These are phyloP conservation scores for human (Homo sapiens) DNA, from an alignment of 2,113 vertebrate genomes.

Conservation along the genomic window DNA sequence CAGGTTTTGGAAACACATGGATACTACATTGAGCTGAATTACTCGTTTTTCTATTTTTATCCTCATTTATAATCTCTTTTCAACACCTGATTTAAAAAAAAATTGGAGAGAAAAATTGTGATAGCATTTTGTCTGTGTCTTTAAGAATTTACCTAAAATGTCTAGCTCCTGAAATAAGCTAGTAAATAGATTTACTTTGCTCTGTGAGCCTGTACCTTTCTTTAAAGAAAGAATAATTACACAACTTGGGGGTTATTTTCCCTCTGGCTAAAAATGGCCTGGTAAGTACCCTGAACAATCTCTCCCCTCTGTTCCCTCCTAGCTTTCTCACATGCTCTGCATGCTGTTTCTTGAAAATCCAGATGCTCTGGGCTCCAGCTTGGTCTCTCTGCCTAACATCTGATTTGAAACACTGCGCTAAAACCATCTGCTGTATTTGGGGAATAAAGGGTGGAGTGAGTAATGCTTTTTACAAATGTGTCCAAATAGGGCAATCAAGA, in stretches of 20 bases:
- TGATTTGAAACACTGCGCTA: slow-evolving; percentile 70
- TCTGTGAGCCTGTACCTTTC: neutral
- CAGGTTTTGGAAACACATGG: slow-evolving; percentile 10
- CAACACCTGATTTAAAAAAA: neutral
- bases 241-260: neutral
- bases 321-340: neutral
- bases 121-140: neutral
- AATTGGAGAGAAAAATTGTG: neutral
- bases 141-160: neutral
- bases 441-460: slow-evolving; percentile 76
- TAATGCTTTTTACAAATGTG: slow-evolving; percentile 78
- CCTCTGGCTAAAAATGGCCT: neutral
- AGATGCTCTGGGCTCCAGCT: slow-evolving; percentile 66
- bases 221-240: slow-evolving; percentile 1
- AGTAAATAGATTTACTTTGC: neutral
- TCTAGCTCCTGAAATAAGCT: neutral
- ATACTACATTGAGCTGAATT: neutral
- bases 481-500: slow-evolving; percentile 80
- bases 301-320: neutral
- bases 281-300: neutral
- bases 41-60: neutral
- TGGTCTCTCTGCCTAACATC: slow-evolving; percentile 63
- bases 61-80: neutral
- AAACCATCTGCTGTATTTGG: slow-evolving; percentile 80
- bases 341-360: slow-evolving; percentile 66